A percentile compares a stretch with the other conserved stretches of the same genome.
phyloP scores from a whole-genome alignment of 2,113 vertebrate species.

The Gobius niger region DNA sequence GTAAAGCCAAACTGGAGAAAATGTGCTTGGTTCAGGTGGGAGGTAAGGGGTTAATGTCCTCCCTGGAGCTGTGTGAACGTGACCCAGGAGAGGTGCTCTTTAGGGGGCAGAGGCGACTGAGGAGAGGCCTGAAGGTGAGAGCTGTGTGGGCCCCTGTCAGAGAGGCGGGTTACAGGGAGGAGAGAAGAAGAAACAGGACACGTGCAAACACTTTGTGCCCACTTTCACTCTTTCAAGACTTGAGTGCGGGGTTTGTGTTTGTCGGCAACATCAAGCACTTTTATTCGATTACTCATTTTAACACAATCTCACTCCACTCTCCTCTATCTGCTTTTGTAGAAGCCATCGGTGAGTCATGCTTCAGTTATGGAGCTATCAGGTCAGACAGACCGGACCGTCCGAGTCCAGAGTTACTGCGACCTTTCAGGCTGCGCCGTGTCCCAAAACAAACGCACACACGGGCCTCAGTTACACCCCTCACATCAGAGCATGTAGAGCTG shows the following conservation, averaged over 20 bases:
- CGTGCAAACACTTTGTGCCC: slow-evolving; percentile 74
- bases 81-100: slow-evolving; percentile 35
- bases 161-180: slow-evolving; percentile 40
- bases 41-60: slow-evolving; percentile 54
- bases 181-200: slow-evolving; percentile 66
- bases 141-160: slow-evolving; percentile 38
- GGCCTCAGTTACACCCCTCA: slow-evolving; percentile 15
- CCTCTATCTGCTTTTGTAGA: not conserved
- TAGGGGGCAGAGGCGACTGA: not conserved
- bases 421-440: slow-evolving; percentile 36
- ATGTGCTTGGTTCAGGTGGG: slow-evolving; percentile 36
- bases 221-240: slow-evolving; percentile 66
- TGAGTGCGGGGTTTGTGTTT: too few species aligned
- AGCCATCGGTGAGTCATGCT: slow-evolving; percentile 10
- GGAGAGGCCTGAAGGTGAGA: slow-evolving; percentile 18
- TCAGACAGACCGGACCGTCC: slow-evolving; percentile 47
- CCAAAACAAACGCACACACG: slow-evolving; percentile 60
- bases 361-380: slow-evolving; percentile 38
- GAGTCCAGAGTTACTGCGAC: slow-evolving; percentile 63
- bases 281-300: not conserved
- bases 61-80: slow-evolving; percentile 42
- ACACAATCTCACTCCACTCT: not conserved
- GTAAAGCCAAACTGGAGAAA: too few species aligned
- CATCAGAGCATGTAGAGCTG: slow-evolving; percentile 28
- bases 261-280: too few species aligned